These are phyloP conservation scores for Oncorhynchus keta DNA, from an alignment of 2,113 vertebrate species.

Conservation along the genomic window DNA sequence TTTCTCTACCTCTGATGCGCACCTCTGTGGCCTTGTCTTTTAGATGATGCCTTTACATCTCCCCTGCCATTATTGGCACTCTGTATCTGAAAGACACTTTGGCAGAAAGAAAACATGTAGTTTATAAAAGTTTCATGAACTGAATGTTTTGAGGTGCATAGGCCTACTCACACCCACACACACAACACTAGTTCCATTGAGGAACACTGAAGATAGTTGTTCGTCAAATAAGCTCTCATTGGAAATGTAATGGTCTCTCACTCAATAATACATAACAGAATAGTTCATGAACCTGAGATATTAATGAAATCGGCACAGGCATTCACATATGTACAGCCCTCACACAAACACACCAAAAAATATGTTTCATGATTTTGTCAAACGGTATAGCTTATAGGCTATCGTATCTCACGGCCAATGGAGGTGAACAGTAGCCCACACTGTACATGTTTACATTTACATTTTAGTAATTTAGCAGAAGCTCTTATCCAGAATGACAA, in stretches of 20 bases:
- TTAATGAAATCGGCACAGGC: background rate
- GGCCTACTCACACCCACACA: background rate
- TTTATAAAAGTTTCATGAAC: background rate
- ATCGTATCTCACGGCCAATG: background rate
- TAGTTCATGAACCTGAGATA: background rate
- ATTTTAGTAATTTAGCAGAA: no score
- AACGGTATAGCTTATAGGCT: background rate
- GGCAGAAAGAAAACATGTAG: background rate
- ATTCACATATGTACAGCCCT: background rate
- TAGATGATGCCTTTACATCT: background rate
- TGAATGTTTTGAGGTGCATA: no score
- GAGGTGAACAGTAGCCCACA: background rate
- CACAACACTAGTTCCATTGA: background rate
- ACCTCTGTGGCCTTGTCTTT: background rate
- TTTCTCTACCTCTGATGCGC: background rate
- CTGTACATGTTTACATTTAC: no score
- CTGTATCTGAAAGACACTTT: background rate
- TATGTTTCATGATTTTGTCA: background rate
- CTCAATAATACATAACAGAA: background rate
- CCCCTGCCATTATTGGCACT: background rate
- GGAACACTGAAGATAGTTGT: background rate
- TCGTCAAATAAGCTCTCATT: background rate
- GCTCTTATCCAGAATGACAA: no score
- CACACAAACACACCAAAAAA: background rate
- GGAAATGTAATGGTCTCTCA: background rate